phyloP scores from a whole-genome alignment of 1,140 invertebrate genomes.

The Leptinotarsa lineolata region DNA sequence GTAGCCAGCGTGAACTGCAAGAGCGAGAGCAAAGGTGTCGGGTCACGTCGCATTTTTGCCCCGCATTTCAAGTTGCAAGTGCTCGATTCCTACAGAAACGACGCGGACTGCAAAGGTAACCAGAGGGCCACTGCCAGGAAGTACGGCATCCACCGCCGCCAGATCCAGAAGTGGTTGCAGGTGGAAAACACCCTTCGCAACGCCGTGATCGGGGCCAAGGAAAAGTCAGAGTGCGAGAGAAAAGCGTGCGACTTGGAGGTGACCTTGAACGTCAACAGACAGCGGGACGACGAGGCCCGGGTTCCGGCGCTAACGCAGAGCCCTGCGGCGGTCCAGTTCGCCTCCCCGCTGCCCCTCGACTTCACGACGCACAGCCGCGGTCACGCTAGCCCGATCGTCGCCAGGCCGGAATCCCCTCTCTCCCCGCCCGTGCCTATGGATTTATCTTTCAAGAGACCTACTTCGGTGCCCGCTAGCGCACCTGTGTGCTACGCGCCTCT shows the following conservation, averaged over 20 bases:
- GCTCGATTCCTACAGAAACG: constrained; percentile 79
- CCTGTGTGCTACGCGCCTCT: constrained; percentile 50
- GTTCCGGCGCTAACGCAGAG: constrained; percentile 37
- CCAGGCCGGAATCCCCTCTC: constrained; percentile 31
- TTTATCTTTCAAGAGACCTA: constrained; percentile 55
- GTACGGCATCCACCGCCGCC: constrained; percentile 81
- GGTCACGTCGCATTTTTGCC: constrained; percentile 80
- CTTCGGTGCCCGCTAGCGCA: constrained; percentile 53
- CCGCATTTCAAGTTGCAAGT: constrained; percentile 85
- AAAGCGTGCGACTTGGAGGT: constrained; percentile 37
- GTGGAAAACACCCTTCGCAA: constrained; percentile 75
- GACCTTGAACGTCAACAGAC: constrained; percentile 47
- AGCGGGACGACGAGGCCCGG: constrained; percentile 48
- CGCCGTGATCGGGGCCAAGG: constrained; percentile 62
- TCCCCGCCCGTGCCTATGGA: constrained; percentile 51
- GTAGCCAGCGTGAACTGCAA: constrained; percentile 52
- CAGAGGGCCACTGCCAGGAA: constrained; percentile 83
- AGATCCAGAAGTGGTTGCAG: constrained; percentile 89
- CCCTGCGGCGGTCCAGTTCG: constrained; percentile 34
- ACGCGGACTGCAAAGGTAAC: constrained; percentile 82
- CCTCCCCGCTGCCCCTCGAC: constrained; percentile 44
- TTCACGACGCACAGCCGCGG: constrained; percentile 47
- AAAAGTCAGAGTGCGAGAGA: constrained; percentile 55
- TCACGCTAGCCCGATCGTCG: constrained; percentile 39
- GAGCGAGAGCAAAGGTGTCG: constrained; percentile 63